These are phyloP conservation scores for Pollenia labialis DNA, from an alignment of 2,888 invertebrate genomes.

Conservation along the genomic window DNA sequence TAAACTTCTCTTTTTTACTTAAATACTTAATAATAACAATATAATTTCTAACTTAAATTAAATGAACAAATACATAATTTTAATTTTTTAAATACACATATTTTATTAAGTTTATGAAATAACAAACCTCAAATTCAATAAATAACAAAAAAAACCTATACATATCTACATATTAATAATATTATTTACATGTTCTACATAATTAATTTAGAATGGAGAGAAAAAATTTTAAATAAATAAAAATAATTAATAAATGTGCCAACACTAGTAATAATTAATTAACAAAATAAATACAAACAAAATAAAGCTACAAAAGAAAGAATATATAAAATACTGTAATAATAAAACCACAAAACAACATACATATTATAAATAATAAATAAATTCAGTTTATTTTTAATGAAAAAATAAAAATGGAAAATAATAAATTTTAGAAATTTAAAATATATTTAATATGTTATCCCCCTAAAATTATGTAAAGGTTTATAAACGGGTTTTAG, in stretches of 20 bases:
- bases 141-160: background rate
- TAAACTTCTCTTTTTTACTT: too few species aligned
- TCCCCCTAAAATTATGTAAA: too few species aligned
- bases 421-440: background rate
- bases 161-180: background rate
- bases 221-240: constrained; percentile 2
- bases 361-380: constrained; percentile 28
- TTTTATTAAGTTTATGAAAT: background rate
- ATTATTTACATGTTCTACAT: constrained; percentile 11
- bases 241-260: constrained; percentile 31
- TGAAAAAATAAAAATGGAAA: background rate
- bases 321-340: background rate
- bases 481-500: too few species aligned
- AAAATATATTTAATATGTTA: too few species aligned
- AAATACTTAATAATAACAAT: background rate
- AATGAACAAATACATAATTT: background rate
- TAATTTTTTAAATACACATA: constrained; percentile 1
- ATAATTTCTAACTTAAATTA: background rate
- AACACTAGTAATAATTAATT: constrained; percentile 45
- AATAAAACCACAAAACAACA: constrained; percentile 48
- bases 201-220: constrained; percentile 3
- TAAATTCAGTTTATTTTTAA: background rate
- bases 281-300: background rate
- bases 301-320: background rate
- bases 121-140: constrained; percentile 16